Conservation (phyloP, 2,113 vertebrate species). For the Colinus virginianus region DNA sequence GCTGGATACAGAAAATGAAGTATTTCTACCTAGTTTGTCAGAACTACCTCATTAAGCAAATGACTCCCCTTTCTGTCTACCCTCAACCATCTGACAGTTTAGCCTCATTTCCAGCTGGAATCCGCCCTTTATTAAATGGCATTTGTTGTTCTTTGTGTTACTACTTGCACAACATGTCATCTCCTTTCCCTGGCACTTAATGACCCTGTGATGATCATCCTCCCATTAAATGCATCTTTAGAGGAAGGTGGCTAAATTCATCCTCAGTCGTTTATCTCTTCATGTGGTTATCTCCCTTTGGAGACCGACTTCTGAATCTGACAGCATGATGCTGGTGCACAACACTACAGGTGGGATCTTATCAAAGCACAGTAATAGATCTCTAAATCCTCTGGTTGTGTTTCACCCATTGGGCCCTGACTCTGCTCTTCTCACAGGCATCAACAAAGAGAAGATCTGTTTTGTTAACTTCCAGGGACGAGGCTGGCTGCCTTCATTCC, state of each 20-base stretch:
- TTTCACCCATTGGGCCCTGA: neutral
- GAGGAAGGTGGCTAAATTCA: conserved; percentile 7
- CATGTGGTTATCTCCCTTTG: neutral
- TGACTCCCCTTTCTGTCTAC: neutral
- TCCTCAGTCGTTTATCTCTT: neutral
- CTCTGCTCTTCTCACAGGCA: neutral
- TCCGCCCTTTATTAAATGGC: conserved; percentile 61
- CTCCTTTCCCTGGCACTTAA: conserved; percentile 47
- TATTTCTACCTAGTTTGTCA: conserved; percentile 17
- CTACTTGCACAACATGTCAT: conserved; percentile 42
- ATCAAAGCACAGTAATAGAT: neutral
- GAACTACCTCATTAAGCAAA: conserved; percentile 66
- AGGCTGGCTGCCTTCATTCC: neutral
- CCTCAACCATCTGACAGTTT: conserved; percentile 29
- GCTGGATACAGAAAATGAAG: neutral
- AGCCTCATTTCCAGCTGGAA: conserved; percentile 54
- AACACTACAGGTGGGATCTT: neutral
- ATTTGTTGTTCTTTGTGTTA: conserved; percentile 45
- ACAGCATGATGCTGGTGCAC: neutral
- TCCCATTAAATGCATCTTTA: conserved; percentile 37
- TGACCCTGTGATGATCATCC: conserved; percentile 46
- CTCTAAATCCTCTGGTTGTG: neutral
- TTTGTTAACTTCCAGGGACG: neutral
- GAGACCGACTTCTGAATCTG: neutral
- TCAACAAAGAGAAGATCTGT: neutral